Conservation (phyloP, 2,797 vertebrate species). For the Scyliorhinus canicula region DNA sequence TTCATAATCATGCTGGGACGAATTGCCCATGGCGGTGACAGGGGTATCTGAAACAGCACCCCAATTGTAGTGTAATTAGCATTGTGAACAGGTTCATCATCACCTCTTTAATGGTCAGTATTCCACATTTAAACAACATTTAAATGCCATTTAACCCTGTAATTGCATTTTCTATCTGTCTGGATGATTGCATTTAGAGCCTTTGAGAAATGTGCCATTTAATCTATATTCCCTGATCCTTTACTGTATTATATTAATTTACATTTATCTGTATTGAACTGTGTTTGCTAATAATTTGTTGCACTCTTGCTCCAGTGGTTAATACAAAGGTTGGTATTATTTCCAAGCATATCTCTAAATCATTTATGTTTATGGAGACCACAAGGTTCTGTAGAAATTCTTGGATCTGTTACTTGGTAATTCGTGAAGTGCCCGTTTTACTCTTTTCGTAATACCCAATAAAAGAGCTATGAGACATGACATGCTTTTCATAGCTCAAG, state of each 20-base stretch:
- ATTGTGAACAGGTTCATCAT: neutral
- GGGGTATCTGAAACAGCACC: neutral
- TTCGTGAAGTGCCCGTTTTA: neutral
- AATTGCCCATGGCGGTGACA: neutral
- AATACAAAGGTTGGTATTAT: neutral
- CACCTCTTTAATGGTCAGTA: neutral
- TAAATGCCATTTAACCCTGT: neutral
- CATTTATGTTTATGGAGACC: neutral
- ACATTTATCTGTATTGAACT: neutral
- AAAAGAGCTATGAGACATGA: neutral
- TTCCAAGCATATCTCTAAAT: neutral
- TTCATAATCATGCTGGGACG: neutral
- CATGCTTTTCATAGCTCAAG: neutral
- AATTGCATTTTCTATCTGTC: neutral
- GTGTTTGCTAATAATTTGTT: neutral
- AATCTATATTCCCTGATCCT: neutral
- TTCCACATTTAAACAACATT: neutral
- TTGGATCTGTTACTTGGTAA: neutral
- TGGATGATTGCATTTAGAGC: neutral
- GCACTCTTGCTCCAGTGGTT: neutral
- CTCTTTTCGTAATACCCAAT: neutral
- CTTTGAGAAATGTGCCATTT: neutral
- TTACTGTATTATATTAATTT: neutral
- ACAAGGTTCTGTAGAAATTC: neutral
- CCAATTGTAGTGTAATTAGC: neutral